These are phyloP conservation scores for Calvadosia cruxmelitensis DNA, from an alignment of 30 jellyfish, hydroid and myxozoan species.

Conservation along the genomic window DNA sequence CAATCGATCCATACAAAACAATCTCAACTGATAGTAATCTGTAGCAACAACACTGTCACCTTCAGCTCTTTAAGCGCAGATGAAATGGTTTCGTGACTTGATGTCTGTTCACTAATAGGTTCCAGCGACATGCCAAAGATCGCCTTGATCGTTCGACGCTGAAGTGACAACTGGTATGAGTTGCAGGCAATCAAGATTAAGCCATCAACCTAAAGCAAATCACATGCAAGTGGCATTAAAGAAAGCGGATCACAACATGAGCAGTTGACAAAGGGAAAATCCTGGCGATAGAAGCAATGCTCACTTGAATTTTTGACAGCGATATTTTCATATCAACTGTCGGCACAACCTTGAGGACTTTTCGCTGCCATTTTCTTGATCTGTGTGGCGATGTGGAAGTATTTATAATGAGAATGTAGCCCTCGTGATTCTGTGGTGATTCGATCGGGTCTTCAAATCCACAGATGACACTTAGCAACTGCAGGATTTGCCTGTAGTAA, in stretches of 20 bases:
- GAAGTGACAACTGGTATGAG: conserved; percentile 49
- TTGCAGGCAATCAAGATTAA: conserved; percentile 70
- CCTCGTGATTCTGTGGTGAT: conserved; percentile 32
- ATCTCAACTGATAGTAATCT: no score
- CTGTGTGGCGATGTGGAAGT: background rate
- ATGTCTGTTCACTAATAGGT: conserved; percentile 62
- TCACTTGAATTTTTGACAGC: conserved; percentile 50
- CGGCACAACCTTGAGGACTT: conserved; percentile 28
- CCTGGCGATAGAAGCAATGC: background rate
- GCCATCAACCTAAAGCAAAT: conserved; percentile 88
- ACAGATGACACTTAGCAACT: conserved; percentile 55
- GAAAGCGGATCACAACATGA: background rate
- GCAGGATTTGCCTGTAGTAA: conserved; percentile 42
- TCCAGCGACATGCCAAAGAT: conserved; percentile 45
- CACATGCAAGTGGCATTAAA: no score
- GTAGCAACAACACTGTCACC: conserved; percentile 23
- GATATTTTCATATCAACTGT: conserved; percentile 63
- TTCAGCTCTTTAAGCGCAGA: conserved; percentile 62
- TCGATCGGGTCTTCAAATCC: conserved; percentile 89
- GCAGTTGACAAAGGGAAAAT: background rate
- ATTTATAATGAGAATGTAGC: conserved; percentile 39
- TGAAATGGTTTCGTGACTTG: conserved; percentile 84
- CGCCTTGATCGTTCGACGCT: conserved; percentile 32
- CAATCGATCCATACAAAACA: no score
- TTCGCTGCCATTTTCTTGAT: conserved; percentile 46